Percentiles rank a stretch among this genome's conserved stretches.
Evolutionary conservation across 1,140 invertebrate species (phyloP).

Genomic region (Catajapyx aquilonaris): DNA sequence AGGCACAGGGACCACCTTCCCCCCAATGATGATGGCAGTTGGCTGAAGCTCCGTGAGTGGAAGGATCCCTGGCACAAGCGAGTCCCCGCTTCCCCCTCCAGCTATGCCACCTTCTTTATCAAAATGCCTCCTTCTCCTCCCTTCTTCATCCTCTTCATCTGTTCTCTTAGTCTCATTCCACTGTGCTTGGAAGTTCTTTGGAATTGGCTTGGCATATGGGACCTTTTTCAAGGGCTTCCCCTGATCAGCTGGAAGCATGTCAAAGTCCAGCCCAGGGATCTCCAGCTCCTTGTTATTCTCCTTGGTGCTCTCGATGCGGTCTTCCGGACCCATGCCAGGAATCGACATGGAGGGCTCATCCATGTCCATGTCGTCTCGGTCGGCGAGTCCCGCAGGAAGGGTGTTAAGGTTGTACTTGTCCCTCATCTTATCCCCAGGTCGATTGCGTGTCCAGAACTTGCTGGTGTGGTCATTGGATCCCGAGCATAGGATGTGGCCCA

Average conservation of each 20-base stretch:
- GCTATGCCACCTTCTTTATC: slow-evolving; percentile 23
- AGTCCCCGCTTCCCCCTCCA: slow-evolving; percentile 33
- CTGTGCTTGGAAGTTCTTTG: slow-evolving; percentile 83
- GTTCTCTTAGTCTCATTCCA: slow-evolving; percentile 62
- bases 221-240: slow-evolving; percentile 38
- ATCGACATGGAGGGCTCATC: slow-evolving; percentile 37
- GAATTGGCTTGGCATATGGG: slow-evolving; percentile 87
- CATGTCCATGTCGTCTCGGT: slow-evolving; percentile 47
- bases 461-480: slow-evolving; percentile 96
- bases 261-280: slow-evolving; percentile 74
- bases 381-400: slow-evolving; percentile 48
- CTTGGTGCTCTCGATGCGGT: slow-evolving; percentile 43
- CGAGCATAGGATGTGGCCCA: slow-evolving; percentile 94
- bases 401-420: slow-evolving; percentile 96
- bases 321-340: slow-evolving; percentile 89
- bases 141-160: slow-evolving; percentile 12
- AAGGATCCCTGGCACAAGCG: slow-evolving; percentile 36
- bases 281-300: slow-evolving; percentile 28
- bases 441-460: slow-evolving; percentile 98
- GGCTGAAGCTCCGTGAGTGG: slow-evolving; percentile 45
- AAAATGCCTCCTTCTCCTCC: slow-evolving; percentile 31
- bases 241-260: slow-evolving; percentile 43
- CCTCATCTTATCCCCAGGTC: slow-evolving; percentile 92
- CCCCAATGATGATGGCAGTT: slow-evolving; percentile 54
- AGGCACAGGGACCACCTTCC: slow-evolving; percentile 32